Percentiles rank a stretch among this genome's conserved stretches.
These are phyloP conservation scores for Temnothorax nylanderi DNA, from an alignment of 1,140 invertebrate species.

Conservation along the genomic window DNA sequence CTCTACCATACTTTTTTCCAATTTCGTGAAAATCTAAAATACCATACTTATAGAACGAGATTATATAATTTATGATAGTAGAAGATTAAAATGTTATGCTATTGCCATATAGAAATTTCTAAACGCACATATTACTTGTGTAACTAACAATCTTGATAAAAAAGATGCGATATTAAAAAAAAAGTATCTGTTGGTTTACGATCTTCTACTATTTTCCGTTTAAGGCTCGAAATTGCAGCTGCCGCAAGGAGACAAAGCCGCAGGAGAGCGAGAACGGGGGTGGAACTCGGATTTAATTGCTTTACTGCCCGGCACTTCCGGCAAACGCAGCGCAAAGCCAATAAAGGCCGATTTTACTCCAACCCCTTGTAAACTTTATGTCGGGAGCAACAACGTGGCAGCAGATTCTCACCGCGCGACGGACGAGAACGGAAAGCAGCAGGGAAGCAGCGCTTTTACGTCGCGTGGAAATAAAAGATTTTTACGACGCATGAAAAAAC, in stretches of 20 bases:
- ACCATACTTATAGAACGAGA: background rate
- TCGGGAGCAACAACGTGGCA: background rate
- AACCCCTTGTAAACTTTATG: conserved; percentile 77
- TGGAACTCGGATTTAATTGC: conserved; percentile 69
- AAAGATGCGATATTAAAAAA: background rate
- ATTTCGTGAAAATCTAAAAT: background rate
- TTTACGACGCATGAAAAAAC: conserved; percentile 28
- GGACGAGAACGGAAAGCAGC: background rate
- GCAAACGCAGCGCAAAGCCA: conserved; percentile 63
- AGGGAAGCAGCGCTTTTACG: background rate
- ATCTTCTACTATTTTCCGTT: conserved; percentile 35
- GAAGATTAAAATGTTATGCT: background rate
- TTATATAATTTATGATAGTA: background rate
- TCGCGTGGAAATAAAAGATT: background rate
- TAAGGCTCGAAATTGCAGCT: conserved; percentile 31
- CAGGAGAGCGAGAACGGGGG: background rate
- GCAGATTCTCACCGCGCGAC: conserved; percentile 11
- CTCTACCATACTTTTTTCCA: background rate
- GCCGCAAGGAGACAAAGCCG: background rate
- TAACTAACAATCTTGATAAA: background rate
- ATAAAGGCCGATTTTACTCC: conserved; percentile 75
- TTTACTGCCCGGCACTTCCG: conserved; percentile 76
- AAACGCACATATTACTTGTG: background rate
- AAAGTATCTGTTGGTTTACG: conserved; percentile 23
- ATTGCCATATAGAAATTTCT: background rate